A percentile compares a stretch with the other conserved stretches of the same genome.
phyloP scores from a whole-genome alignment of 2,797 vertebrate species.

The Halcyon leucocephala region DNA sequence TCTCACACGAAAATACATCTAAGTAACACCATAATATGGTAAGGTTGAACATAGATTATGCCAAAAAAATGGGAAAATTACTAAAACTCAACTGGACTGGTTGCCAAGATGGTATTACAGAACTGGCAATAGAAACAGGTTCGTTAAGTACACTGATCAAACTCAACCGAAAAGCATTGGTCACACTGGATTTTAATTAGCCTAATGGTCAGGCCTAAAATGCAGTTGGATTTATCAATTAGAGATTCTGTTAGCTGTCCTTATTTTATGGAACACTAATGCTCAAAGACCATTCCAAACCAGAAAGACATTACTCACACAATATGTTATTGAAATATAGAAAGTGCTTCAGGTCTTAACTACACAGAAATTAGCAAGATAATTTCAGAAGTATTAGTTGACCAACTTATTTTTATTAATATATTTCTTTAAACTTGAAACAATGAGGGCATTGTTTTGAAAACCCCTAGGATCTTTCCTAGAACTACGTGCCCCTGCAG shows the following conservation, averaged over 20 bases:
- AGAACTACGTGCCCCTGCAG: not conserved
- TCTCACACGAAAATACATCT: not conserved
- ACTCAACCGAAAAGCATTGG: conserved; percentile 65
- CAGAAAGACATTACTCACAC: not conserved
- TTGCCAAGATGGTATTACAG: conserved; percentile 56
- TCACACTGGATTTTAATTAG: conserved; percentile 71
- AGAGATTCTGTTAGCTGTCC: conserved; percentile 13
- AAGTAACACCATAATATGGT: rapidly evolving
- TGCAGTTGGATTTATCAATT: conserved; percentile 11
- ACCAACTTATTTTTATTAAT: not conserved
- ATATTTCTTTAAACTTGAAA: not conserved
- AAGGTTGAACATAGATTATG: not conserved
- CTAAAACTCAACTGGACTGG: conserved; percentile 49
- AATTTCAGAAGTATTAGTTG: not conserved
- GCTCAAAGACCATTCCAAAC: not conserved
- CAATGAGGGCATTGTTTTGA: not conserved
- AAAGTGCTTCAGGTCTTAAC: conserved; percentile 9
- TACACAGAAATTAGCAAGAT: not conserved
- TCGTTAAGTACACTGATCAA: conserved; percentile 55
- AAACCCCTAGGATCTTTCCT: not conserved
- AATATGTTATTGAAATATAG: conserved; percentile 4
- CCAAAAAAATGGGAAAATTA: not conserved
- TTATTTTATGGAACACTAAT: conserved; percentile 32
- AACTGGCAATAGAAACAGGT: conserved; percentile 50
- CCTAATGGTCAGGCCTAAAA: conserved; percentile 58